These are phyloP conservation scores for Eonycteris spelaea DNA, from an alignment of 2,113 vertebrate species.

Conservation along the genomic window DNA sequence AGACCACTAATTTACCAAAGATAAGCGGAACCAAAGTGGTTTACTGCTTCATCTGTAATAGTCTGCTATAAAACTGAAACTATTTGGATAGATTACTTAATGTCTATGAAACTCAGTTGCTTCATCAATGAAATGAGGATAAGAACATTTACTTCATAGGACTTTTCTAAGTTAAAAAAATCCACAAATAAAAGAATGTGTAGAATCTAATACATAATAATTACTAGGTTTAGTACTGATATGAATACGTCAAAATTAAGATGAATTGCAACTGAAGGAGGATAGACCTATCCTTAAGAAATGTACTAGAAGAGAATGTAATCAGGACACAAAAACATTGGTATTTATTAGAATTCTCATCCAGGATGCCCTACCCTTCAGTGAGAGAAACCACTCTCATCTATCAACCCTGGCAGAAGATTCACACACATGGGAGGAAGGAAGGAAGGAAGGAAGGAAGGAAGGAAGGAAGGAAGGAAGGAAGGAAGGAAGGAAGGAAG, in stretches of 20 bases:
- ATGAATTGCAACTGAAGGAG: not conserved
- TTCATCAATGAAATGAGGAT: not conserved
- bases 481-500: not conserved
- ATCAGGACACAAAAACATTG: not conserved
- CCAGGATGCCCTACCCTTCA: not conserved
- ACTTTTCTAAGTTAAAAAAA: not conserved
- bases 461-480: not conserved
- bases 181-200: not conserved
- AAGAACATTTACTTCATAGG: not conserved
- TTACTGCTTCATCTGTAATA: not conserved
- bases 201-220: not conserved
- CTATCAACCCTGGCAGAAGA: not conserved
- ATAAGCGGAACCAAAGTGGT: not conserved
- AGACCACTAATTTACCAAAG: not conserved
- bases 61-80: not conserved
- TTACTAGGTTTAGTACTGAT: not conserved
- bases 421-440: not conserved
- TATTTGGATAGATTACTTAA: not conserved
- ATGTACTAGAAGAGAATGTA: not conserved
- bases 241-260: not conserved
- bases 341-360: not conserved
- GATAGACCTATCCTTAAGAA: not conserved
- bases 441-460: not conserved
- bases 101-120: not conserved
- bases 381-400: not conserved